Percentiles rank a stretch among this genome's conserved stretches.
Evolutionary conservation across 2,113 vertebrate species (phyloP).

Genomic region (Cyanoderma ruficeps): DNA sequence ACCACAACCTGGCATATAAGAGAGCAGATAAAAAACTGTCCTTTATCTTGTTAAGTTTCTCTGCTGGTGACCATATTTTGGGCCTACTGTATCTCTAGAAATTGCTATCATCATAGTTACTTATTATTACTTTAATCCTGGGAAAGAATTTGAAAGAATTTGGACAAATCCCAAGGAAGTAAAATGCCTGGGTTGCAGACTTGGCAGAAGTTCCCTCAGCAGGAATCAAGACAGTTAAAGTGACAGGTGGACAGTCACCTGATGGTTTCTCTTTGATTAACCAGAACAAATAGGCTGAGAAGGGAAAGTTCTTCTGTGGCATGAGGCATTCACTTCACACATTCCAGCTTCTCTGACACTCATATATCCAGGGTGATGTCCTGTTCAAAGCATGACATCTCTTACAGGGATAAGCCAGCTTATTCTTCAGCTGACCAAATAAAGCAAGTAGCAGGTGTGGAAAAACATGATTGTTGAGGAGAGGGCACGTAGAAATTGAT

Average conservation of each 20-base stretch:
- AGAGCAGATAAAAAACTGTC: not conserved
- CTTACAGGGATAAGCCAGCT: not conserved
- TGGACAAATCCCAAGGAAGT: not conserved
- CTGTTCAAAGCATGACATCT: not conserved
- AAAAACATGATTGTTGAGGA: not conserved
- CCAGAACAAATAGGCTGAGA: not conserved
- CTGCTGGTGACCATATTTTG: not conserved
- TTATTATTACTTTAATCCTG: not conserved
- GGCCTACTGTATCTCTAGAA: not conserved
- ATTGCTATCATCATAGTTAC: not conserved
- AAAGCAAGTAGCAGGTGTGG: not conserved
- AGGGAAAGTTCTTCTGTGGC: not conserved
- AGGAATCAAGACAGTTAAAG: not conserved
- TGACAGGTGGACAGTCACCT: not conserved
- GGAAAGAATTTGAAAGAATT: not conserved
- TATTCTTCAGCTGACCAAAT: not conserved
- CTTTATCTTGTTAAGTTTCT: not conserved
- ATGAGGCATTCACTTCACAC: not conserved
- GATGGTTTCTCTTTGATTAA: not conserved
- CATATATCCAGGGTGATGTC: accelerated
- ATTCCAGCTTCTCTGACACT: not conserved
- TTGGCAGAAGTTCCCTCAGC: not conserved
- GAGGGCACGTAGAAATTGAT: not conserved
- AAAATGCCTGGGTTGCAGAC: not conserved
- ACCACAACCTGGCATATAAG: not conserved